These are phyloP conservation scores for Peromyscus leucopus DNA, from an alignment of 2,113 vertebrate genomes.

Conservation along the genomic window DNA sequence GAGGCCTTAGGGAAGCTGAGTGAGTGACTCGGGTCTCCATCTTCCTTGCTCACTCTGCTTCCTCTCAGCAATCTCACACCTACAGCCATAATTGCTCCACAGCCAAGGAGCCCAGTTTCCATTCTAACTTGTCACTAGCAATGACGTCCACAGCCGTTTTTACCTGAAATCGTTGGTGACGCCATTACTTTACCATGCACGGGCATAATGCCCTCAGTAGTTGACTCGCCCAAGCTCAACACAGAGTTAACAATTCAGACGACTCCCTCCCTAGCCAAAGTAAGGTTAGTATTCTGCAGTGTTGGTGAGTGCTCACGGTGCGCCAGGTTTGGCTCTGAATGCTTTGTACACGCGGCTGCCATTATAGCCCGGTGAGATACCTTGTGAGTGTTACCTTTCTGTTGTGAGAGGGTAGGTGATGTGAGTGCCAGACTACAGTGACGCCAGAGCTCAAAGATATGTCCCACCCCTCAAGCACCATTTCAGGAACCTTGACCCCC, in stretches of 20 bases:
- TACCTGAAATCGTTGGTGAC: neutral
- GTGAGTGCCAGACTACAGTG: neutral
- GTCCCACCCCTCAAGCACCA: neutral
- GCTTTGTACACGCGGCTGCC: neutral
- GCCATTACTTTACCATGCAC: neutral
- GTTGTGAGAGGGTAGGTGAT: neutral
- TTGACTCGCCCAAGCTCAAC: slow-evolving; percentile 45
- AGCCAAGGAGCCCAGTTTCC: neutral
- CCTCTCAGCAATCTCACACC: neutral
- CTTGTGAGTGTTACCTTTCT: neutral
- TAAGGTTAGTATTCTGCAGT: neutral
- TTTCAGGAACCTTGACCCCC: slow-evolving; percentile 37
- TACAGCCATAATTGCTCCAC: neutral
- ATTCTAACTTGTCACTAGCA: neutral
- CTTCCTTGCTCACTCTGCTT: neutral
- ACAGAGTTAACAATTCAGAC: neutral
- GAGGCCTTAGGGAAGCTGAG: neutral
- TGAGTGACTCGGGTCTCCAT: neutral
- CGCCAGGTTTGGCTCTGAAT: neutral
- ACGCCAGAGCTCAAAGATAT: neutral
- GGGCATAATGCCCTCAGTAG: neutral
- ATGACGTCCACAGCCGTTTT: neutral
- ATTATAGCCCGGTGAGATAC: neutral
- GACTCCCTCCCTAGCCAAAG: neutral
- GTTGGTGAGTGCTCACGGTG: neutral